phyloP scores from a whole-genome alignment of 2,888 invertebrate species.

The Adela reaumurella region DNA sequence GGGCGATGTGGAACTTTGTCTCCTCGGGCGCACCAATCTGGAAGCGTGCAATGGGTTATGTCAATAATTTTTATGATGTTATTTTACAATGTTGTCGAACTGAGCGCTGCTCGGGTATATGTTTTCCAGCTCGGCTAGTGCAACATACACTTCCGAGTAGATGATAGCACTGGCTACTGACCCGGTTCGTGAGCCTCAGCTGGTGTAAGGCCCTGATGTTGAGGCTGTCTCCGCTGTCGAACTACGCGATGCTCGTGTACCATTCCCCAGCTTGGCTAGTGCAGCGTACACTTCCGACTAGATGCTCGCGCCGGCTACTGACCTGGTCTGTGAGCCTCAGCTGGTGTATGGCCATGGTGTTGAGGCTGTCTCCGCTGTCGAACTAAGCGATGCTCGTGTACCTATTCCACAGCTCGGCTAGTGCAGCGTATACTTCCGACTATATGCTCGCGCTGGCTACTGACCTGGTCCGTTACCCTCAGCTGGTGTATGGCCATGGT shows the following conservation, averaged over 20 bases:
- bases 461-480: constrained; percentile 68
- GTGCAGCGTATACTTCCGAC: constrained; percentile 61
- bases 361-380: constrained; percentile 63
- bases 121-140: no score
- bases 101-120: no score
- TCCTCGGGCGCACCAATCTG: constrained; percentile 77
- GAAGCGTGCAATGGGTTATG: no score
- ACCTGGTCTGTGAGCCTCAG: constrained; percentile 73
- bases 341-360: constrained; percentile 64
- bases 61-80: no score
- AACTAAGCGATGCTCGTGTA: constrained; percentile 68
- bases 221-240: constrained; percentile 66
- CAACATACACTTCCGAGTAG: no score
- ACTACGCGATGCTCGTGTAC: no score
- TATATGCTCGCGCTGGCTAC: no score
- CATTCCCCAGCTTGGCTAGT: no score
- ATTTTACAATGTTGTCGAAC: no score
- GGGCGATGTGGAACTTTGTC: constrained; percentile 74
- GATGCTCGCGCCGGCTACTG: no score
- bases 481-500: constrained; percentile 66
- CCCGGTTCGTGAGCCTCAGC: constrained; percentile 69
- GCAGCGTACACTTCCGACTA: no score
- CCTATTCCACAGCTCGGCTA: constrained; percentile 67
- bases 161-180: no score
- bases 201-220: constrained; percentile 64